Evolutionary conservation across 2,797 vertebrate genomes (phyloP).

Genomic region (Propithecus deckenii): DNA sequence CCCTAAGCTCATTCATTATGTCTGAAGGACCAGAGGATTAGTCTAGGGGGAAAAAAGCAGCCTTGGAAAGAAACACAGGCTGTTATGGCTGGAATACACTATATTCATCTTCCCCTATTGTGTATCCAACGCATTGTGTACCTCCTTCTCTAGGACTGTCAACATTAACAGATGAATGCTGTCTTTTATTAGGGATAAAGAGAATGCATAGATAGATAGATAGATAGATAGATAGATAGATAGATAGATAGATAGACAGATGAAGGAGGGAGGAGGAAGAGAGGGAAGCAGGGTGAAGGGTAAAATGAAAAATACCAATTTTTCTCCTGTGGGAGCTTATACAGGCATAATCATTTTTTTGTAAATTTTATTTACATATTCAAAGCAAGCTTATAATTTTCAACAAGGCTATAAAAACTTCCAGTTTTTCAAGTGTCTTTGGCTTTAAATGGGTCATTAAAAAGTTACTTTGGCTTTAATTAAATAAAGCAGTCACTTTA

Average conservation of each 20-base stretch:
- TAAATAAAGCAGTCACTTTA: slow-evolving; percentile 63
- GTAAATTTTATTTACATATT: slow-evolving; percentile 46
- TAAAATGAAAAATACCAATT: slow-evolving; percentile 56
- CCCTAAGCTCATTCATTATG: slow-evolving; percentile 85
- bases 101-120: slow-evolving; percentile 61
- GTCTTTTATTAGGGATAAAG: not conserved
- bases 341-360: slow-evolving; percentile 63
- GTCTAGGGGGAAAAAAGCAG: slow-evolving; percentile 61
- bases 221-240: not conserved
- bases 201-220: not conserved
- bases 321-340: slow-evolving; percentile 63
- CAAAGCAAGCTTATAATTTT: slow-evolving; percentile 65
- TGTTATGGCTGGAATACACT: slow-evolving; percentile 66
- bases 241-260: not conserved
- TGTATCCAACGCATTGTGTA: slow-evolving; percentile 49
- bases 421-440: slow-evolving; percentile 67
- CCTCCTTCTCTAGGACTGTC: slow-evolving; percentile 68
- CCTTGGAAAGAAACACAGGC: slow-evolving; percentile 78
- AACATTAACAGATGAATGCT: slow-evolving; percentile 69
- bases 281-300: not conserved
- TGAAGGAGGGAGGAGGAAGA: not conserved
- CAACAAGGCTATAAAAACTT: slow-evolving; percentile 71
- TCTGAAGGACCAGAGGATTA: slow-evolving; percentile 79
- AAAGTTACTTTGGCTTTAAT: slow-evolving; percentile 76
- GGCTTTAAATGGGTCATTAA: slow-evolving; percentile 59